A percentile compares a stretch with the other conserved stretches of the same genome.
These are phyloP conservation scores for Bombus pyrosoma DNA, from an alignment of 1,140 invertebrate genomes.

Conservation along the genomic window DNA sequence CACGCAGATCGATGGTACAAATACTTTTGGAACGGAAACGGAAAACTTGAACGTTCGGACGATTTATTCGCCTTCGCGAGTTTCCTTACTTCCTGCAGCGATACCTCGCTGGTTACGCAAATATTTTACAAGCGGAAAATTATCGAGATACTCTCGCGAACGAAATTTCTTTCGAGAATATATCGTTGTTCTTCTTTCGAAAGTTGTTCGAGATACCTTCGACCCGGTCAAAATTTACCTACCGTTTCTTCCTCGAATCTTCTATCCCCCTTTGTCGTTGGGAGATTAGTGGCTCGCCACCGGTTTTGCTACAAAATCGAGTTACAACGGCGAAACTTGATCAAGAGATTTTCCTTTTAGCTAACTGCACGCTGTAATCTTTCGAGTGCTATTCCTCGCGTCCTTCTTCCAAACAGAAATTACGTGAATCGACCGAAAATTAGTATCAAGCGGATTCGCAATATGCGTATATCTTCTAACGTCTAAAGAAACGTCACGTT, in stretches of 20 bases:
- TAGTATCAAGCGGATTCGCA: neutral
- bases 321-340: neutral
- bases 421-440: neutral
- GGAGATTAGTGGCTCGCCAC: too few relatives aligned
- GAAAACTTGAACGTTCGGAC: neutral
- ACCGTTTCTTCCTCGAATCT: neutral
- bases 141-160: slow-evolving; percentile 15
- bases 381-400: neutral
- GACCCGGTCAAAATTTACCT: neutral
- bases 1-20: neutral
- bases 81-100: neutral
- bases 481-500: neutral
- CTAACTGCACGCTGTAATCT: too few relatives aligned
- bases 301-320: neutral
- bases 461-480: neutral
- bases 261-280: neutral
- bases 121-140: slow-evolving; percentile 19
- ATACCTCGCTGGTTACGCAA: neutral
- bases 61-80: neutral
- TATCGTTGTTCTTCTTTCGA: neutral
- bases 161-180: neutral
- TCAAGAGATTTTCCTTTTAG: neutral
- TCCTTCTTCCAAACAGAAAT: neutral
- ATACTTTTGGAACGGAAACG: neutral
- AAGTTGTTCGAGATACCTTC: neutral